phyloP scores from a whole-genome alignment of 2,888 invertebrate genomes.

The Drosophila mimetica region DNA sequence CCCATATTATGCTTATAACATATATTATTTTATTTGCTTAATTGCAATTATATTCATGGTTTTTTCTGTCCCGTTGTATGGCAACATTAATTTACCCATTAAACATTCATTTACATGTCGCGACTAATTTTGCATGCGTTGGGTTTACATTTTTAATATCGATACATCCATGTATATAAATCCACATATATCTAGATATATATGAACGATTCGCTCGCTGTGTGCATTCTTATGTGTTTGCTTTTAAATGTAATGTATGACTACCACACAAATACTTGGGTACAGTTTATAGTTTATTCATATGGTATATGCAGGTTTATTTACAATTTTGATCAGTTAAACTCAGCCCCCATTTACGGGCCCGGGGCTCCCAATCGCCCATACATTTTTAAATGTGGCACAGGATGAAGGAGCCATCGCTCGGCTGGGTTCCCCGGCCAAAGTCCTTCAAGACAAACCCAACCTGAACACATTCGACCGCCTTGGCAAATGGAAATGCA shows the following conservation, averaged over 20 bases:
- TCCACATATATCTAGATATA: constrained; percentile 15
- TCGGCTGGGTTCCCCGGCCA: not conserved
- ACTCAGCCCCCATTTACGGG: constrained; percentile 37
- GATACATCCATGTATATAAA: constrained; percentile 19
- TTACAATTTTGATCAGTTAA: constrained; percentile 73
- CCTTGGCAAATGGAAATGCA: constrained; percentile 43
- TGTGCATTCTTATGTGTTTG: constrained; percentile 20
- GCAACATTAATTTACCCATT: constrained; percentile 68
- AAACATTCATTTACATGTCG: constrained; percentile 78
- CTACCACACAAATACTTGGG: constrained; percentile 48
- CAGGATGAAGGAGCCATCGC: constrained; percentile 33
- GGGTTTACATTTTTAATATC: constrained; percentile 68
- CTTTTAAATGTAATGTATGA: constrained; percentile 27
- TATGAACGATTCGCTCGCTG: constrained; percentile 2
- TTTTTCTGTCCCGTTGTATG: constrained; percentile 33
- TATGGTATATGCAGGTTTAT: constrained; percentile 56
- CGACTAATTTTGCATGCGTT: constrained; percentile 74
- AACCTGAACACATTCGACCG: constrained; percentile 8
- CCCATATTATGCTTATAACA: constrained; percentile 52
- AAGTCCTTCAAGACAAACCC: constrained; percentile 15
- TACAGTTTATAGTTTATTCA: constrained; percentile 58
- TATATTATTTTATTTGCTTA: constrained; percentile 59
- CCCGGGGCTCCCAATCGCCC: constrained; percentile 42
- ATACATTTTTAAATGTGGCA: constrained; percentile 71
- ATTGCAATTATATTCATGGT: constrained; percentile 61